Evolutionary conservation across 2,113 vertebrate genomes (phyloP), one percentile per base, ranked within the genome.

Genomic region (Choloepus hoffmanni): DNA sequence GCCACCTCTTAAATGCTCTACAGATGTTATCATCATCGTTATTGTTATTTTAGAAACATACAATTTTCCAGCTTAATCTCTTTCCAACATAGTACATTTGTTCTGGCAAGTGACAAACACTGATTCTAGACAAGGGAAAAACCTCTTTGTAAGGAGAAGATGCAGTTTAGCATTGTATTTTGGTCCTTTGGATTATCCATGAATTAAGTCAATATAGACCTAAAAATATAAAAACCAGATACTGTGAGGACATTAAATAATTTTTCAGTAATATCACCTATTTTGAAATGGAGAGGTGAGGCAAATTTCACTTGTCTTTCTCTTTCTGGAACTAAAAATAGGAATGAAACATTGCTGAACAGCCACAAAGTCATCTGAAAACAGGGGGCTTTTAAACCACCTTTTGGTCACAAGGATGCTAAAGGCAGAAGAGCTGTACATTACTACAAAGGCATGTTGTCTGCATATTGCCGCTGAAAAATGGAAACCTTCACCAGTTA

Each of bases 271-370:
- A 65, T 28, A 72, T 24, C 26, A 30, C 30, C 67, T 63, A 48
- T 79, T 95, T 90, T 50, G 72, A 77, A 60, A 50, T 76, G 23
- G n/a, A 72, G 26, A 90, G 19, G n/a, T 50, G 18, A 21, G 23
- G 11, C 4, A 82, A 77, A 90, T 92, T 91, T 94, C 62, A 90
- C 50, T 95, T 88, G 77, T 30, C n/a, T 89, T 95, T 96, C 76
- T 88, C 77, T 92, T 94, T 81, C 6, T 89, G 23, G 40, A 95
- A 73, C 81, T 94, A 94, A 95, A 92, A 97, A 30, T 90, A 90
- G 60, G 93, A 97, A 82, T 2, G 84, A 97, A 40, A 82, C 84
- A 88, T 48, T 92, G 12, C 40, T 88, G 85, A 92, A 82, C n/a
- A 82, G 76, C 81, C 92, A 67, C 40, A 96, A 45, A 79, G 53